Evolutionary conservation across 2,797 vertebrate genomes (phyloP), one percentile per base, ranked within the genome.

Genomic region (Atherinosoma microstoma): DNA sequence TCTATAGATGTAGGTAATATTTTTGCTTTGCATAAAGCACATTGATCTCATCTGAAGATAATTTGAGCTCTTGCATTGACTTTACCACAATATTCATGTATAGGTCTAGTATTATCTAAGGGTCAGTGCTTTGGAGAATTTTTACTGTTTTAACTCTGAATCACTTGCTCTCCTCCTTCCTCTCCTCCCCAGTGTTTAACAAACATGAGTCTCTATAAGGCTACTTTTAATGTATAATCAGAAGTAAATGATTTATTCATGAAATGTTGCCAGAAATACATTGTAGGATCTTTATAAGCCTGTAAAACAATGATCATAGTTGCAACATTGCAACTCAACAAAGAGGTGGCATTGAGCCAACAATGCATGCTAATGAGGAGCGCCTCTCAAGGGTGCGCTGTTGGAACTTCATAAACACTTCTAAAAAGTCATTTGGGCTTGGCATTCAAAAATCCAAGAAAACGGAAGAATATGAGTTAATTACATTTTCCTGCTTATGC

Each of bases 391-490:
- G 79, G 69, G 73, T 64, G 35, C 57, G 64, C 71, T 45, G 36
- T 6, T 64, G 61, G 53, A 81, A 84, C 71, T 78, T 79, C 84
- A 82, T 87, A 85, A 85, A 86, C 59, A 54, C 74, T 82, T 71
- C 58, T 27, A 73, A 71, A 62, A 59, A 71, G 75, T 79, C 4
- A 64, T 85, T 84, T 80, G 61, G 67, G 47, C 59, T 64, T 24
- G n/a, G 58, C 67, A 59, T 71, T 77, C 6, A 51, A 59, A 84
- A 83, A 81, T 78, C 30, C 64, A 77, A 70, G 70, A 78, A 90
- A 86, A 79, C 29, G 30, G 34, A 83, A 90, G 74, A 91, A 91
- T 85, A 45, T 56, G 56, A 85, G 76, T 82, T 89, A 86, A 92
- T 92, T 92, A 75, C 84, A 36, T 83, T 81, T 82, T 70, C 64